Conservation (phyloP, 2,888 invertebrate species). For the Diaprepes abbreviatus region DNA sequence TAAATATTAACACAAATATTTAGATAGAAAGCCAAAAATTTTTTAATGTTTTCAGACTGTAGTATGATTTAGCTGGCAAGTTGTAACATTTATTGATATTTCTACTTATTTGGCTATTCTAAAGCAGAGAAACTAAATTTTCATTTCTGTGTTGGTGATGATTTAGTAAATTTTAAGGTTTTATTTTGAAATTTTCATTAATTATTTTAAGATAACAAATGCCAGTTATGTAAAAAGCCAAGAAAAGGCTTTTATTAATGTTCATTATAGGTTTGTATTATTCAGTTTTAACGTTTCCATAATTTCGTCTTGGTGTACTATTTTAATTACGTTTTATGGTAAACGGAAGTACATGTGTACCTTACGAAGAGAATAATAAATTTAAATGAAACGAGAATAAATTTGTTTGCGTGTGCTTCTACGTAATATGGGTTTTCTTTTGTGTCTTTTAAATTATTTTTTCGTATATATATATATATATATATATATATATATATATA, state of each 20-base stretch:
- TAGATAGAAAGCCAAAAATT: slow-evolving; percentile 26
- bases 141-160: not conserved
- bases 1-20: slow-evolving; percentile 43
- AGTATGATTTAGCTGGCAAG: not conserved
- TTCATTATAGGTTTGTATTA: too few relatives aligned
- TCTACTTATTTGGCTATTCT: slow-evolving; percentile 12
- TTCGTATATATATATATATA: too few relatives aligned
- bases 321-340: slow-evolving; percentile 31
- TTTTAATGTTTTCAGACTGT: slow-evolving; percentile 15
- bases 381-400: slow-evolving; percentile 37
- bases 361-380: slow-evolving; percentile 31
- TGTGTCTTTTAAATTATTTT: too few relatives aligned
- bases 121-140: not conserved
- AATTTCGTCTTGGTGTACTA: slow-evolving; percentile 2
- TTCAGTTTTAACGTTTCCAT: too few relatives aligned
- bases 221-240: too few relatives aligned
- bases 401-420: too few relatives aligned
- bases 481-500: too few relatives aligned
- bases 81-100: not conserved
- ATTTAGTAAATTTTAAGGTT: too few relatives aligned
- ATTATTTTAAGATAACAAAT: too few relatives aligned
- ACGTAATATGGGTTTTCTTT: too few relatives aligned
- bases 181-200: too few relatives aligned
- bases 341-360: slow-evolving; percentile 37
- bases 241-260: too few relatives aligned